A percentile compares a stretch with the other conserved stretches of the same genome.
Conservation (phyloP, 2,888 invertebrate genomes). For the Reticulitermes lucifugus region DNA sequence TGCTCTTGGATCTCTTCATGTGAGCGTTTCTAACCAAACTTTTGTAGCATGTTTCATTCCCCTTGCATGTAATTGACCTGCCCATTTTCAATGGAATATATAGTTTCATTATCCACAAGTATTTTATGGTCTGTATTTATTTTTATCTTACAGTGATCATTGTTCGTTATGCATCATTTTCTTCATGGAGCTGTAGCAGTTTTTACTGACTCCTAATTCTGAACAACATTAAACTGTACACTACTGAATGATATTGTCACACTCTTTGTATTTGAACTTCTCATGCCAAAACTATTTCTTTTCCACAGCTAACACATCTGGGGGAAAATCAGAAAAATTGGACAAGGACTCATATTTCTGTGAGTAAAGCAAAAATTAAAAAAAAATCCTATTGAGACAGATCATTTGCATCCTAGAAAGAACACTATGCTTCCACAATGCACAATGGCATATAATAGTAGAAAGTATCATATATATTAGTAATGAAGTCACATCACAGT, state of each 20-base stretch:
- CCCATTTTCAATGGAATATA: no score
- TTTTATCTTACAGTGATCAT: neutral
- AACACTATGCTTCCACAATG: conserved; percentile 15
- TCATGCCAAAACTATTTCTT: conserved; percentile 44
- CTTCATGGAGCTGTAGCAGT: no score
- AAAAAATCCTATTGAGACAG: neutral
- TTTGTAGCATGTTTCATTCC: no score
- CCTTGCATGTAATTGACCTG: no score
- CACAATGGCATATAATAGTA: neutral
- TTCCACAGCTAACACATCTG: conserved; percentile 67
- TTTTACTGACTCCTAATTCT: neutral
- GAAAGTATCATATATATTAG: neutral
- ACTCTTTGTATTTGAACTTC: conserved; percentile 4
- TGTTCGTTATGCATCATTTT: no score
- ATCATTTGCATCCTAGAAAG: conserved; percentile 12
- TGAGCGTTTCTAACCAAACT: no score
- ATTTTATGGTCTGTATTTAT: no score
- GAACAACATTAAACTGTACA: neutral
- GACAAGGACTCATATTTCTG: conserved; percentile 72
- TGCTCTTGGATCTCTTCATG: no score
- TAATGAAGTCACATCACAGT: neutral
- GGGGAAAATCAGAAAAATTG: conserved; percentile 65
- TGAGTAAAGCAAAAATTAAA: conserved; percentile 61
- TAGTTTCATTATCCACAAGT: no score
- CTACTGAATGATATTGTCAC: neutral